Percentiles rank a stretch among this genome's conserved stretches.
Conservation (phyloP, 1,140 invertebrate genomes). For the Triops cancriformis region DNA sequence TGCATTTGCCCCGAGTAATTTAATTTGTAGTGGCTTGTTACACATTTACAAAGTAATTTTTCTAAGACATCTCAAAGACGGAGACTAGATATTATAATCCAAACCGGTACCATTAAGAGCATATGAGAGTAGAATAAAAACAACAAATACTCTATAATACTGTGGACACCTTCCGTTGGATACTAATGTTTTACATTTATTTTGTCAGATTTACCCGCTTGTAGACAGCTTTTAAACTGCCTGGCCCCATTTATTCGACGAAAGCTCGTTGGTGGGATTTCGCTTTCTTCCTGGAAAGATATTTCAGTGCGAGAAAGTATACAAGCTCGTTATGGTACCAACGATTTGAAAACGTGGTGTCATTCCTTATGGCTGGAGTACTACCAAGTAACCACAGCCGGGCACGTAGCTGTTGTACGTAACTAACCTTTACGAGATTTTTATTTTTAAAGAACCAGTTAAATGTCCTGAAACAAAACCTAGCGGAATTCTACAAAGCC, state of each 20-base stretch:
- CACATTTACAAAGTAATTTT: too few species aligned
- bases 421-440: background rate
- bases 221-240: constrained; percentile 37
- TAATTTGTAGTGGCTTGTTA: too few species aligned
- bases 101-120: too few species aligned
- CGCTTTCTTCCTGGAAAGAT: constrained; percentile 56
- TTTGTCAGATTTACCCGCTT: background rate
- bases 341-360: constrained; percentile 39
- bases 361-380: constrained; percentile 48
- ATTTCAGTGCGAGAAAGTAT: constrained; percentile 47
- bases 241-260: constrained; percentile 57
- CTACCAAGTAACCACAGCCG: constrained; percentile 38
- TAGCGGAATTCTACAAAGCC: constrained; percentile 11
- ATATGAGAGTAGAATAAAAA: too few species aligned
- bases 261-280: constrained; percentile 47
- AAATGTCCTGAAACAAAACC: background rate
- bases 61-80: too few species aligned
- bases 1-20: too few species aligned
- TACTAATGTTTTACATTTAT: too few species aligned
- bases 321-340: constrained; percentile 45
- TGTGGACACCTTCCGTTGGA: too few species aligned
- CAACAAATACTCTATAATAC: too few species aligned
- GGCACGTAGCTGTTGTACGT: background rate
- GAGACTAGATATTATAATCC: too few species aligned
- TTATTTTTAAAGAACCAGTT: background rate